Base-by-base conservation (phyloP, 2,797 vertebrate species). In the Epinephelus coioides region DNA sequence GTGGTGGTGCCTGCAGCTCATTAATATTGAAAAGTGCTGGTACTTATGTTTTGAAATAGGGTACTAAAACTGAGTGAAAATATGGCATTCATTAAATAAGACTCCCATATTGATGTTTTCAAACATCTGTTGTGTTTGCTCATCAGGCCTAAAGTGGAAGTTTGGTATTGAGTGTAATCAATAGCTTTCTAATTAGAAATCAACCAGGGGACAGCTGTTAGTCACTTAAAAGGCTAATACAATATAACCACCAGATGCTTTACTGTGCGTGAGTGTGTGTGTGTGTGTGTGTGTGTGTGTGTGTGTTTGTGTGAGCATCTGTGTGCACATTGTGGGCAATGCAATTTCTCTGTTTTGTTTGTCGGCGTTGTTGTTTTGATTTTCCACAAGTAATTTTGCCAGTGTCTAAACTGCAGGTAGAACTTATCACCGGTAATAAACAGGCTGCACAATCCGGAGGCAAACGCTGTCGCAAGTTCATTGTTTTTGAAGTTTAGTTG, bases 181-280 rank as follows among this genome's bases (percentile, higher is more conserved):
- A 93, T 93, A 92, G 88, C 75, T 86, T 87, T 86, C 86, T 91
- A 94, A 93, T 91, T 90, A 92, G 82, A 91, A 91, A 90, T 86
- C 88, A 88, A 87, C 84, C 69, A 65, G 19, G 63, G 86, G 84
- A 91, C 91, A 94, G 90, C 90, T 94, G 93, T 87, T 92, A 79
- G 88, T 87, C 85, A 88, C 86, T 92, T 91, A 90, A 92, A 91
- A 92, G 64, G 67, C 79, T 89, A 92, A 92, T 85, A 86, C 73
- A 83, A 88, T 86, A 89, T 78, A 84, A 86, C 82, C 73, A 88
- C 72, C 92, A 94, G 90, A 93, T 93, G 91, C 87, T 90, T 90
- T 76, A 62, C 21, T 79, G 54, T 66, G 40, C 6, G 34, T 34
- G 40, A 62, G 56, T 62, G 21, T 34, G 34, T 34, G 23, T 23